Evolutionary conservation across 92 coral and sea anemone genomes (phyloP), one percentile per base, ranked within the genome.

Genomic region (Metridium senile): DNA sequence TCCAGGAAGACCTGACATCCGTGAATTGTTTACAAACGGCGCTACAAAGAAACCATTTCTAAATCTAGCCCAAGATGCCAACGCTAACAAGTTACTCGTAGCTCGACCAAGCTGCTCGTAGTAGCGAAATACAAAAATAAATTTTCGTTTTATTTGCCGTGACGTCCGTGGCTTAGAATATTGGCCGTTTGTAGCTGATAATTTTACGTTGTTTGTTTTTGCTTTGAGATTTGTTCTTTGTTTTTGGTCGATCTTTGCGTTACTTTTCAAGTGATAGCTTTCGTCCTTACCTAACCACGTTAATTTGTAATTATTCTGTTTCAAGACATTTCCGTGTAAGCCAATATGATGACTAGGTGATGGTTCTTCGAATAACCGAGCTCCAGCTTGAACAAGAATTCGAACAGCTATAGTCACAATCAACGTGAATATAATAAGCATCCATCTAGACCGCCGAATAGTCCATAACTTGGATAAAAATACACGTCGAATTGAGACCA

Each of bases 61-160:
- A 80, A 76, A 85, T 70, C 78, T 92, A 18, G 97, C 99, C 72
- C 94, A 85, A 0, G 99, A 92, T 20, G 97, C 90, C 70, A 95
- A 74, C n/a, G 82, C 97, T 39, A 95, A 58, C 6, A 95, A 86
- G 72, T 92, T 95, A 76, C 78, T 84, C 49, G 99, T 95, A 4
- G 99, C 97, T 81, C 97, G 79, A 17, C 99, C 99, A 29, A 95
- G 80, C 74, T 95, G 99, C 72, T 95, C 99, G 65, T 95, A 95
- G 85, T 92, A 95, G 25, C 99, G 99, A 83, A 95, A 95, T 54
- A 86, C 97, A 85, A 89, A 95, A 49, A 95, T 69, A 74, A 83
- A 95, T 79, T 85, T 92, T 80, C 79, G 88, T 74, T 70, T 76
- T 45, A 75, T 56, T 56, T 79, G 75, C 82, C 64, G 26, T 77